Evolutionary conservation across 37 sponge, comb jelly and placozoan species (phyloP).

Genomic region (Ianthella basta): DNA sequence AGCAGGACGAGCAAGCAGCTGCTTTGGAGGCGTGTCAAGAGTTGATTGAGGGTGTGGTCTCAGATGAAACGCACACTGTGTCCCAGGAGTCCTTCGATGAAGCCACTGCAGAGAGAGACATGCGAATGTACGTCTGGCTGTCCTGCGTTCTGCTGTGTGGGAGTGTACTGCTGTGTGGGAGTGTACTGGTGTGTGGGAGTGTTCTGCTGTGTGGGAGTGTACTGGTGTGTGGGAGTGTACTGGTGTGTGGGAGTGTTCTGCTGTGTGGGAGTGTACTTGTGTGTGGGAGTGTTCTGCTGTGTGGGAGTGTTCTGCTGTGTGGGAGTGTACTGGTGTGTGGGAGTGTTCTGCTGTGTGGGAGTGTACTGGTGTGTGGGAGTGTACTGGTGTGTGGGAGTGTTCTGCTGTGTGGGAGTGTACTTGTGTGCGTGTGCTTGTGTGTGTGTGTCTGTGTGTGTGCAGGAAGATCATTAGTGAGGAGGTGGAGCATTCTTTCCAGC

Average conservation of each 20-base stretch:
- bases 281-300: too few relatives aligned
- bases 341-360: not conserved
- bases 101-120: not conserved
- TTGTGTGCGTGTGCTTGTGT: not conserved
- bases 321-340: too few relatives aligned
- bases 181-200: not conserved
- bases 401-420: not conserved
- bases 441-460: not conserved
- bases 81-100: not conserved
- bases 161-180: too few relatives aligned
- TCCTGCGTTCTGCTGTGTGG: not conserved
- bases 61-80: not conserved
- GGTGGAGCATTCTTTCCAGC: not conserved
- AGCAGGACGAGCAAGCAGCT: not conserved
- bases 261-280: too few relatives aligned
- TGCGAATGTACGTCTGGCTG: not conserved
- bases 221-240: too few relatives aligned
- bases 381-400: not conserved
- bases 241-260: too few relatives aligned
- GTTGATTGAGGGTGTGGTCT: constrained; percentile 20
- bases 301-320: too few relatives aligned
- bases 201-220: not conserved
- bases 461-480: not conserved
- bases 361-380: not conserved
- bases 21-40: not conserved